Base-by-base conservation (phyloP, 2,888 invertebrate species). In the Drosophila monieri region DNA sequence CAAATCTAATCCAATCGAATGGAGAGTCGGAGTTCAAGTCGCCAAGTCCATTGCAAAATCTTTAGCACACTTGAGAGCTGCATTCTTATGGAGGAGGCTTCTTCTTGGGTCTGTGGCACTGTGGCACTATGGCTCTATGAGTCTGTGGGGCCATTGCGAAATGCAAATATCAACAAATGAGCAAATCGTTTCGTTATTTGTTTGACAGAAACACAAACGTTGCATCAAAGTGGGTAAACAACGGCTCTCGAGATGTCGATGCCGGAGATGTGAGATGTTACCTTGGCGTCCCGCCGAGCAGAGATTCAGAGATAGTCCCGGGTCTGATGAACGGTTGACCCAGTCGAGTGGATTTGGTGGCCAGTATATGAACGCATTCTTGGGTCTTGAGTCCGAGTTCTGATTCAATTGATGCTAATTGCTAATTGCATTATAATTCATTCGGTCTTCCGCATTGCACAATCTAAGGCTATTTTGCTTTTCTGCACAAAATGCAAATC, bases 351-450 rank as follows among this genome's bases (percentile, higher is more conserved):
- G 76, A 52, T 77, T 57, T 65, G 47, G 47, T 52, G 78, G 69
- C 73, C 68, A 75, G 78, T 61, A 57, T 2, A 23, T 23, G 21
- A 4, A 52, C 66, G 72, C 64, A 81, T 85, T 80, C 80, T 60
- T 61, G 52, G 55, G 48, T 43, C 30, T n/a, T n/a, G 46, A 46
- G 54, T 54, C 23, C 41, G 35, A 54, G 49, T 67, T 70, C 61
- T 77, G 66, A 71, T 83, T 77, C 83, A 85, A 88, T 85, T 85
- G 88, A 84, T 81, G 85, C 85, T 84, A 88, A 88, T 84, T 88
- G 86, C 86, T 85, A 88, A 88, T 88, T 84, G 88, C 86, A 83
- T 88, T 85, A 88, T 84, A 85, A 81, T 88, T 85, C 87, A 86
- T 84, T 84, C 72, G 73, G 72, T 60, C 78, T 68, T 81, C 81